Percentiles rank a stretch among this genome's conserved stretches.
Conservation (phyloP, 1,140 invertebrate genomes). For the Ectropis grisescens region DNA sequence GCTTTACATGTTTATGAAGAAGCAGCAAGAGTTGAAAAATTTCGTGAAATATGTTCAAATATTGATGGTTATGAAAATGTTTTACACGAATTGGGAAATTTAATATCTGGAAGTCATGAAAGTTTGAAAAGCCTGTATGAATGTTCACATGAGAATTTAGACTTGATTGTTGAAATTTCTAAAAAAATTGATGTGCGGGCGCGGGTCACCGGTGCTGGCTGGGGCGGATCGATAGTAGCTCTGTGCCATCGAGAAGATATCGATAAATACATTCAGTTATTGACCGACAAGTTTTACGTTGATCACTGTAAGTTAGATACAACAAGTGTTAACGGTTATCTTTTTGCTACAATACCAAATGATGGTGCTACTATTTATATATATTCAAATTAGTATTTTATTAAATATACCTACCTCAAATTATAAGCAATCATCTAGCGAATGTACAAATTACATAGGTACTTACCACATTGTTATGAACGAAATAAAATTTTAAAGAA, state of each 20-base stretch:
- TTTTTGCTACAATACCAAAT: conserved; percentile 72
- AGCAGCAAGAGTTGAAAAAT: conserved; percentile 83
- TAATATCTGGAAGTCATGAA: conserved; percentile 92
- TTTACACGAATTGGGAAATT: conserved; percentile 76
- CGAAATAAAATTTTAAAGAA: too few species aligned
- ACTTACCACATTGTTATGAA: too few species aligned
- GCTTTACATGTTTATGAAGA: conserved; percentile 93
- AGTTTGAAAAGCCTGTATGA: conserved; percentile 91
- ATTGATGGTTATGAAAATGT: too few species aligned
- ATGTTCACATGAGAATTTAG: conserved; percentile 93
- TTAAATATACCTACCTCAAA: too few species aligned
- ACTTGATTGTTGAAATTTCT: conserved; percentile 87
- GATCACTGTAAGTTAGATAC: conserved; percentile 58
- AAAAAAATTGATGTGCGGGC: conserved; percentile 81
- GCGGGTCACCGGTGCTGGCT: conserved; percentile 95
- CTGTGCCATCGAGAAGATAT: conserved; percentile 78
- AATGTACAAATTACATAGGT: too few species aligned
- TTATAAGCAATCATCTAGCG: too few species aligned
- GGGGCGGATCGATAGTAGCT: conserved; percentile 97
- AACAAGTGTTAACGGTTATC: conserved; percentile 52
- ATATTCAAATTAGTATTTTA: conserved; percentile 3
- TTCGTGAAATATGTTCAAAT: conserved; percentile 78
- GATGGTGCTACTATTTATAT: conserved; percentile 67
- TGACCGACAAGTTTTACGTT: conserved; percentile 81
- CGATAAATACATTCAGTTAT: conserved; percentile 76